Evolutionary conservation across 2,888 invertebrate genomes (phyloP).

Genomic region (Artemia sp.): DNA sequence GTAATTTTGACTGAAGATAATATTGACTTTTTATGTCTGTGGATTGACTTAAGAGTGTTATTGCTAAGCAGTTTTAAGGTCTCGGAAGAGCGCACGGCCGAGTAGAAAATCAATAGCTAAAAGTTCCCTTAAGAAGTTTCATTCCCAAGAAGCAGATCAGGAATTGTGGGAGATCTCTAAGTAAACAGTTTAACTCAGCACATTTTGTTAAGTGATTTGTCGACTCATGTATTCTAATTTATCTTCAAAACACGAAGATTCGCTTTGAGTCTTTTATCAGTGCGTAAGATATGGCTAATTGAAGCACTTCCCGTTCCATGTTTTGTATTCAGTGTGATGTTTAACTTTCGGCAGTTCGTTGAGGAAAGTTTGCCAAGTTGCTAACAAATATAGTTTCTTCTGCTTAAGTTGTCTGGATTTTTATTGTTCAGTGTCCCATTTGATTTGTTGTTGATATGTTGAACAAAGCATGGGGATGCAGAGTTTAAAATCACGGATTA

Average conservation of each 20-base stretch:
- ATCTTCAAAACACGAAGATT: background rate
- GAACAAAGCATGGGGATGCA: conserved; percentile 29
- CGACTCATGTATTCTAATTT: too few species aligned
- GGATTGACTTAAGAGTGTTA: too few species aligned
- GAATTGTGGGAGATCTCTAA: background rate
- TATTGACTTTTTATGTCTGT: too few species aligned
- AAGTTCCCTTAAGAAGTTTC: background rate
- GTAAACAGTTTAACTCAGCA: too few species aligned
- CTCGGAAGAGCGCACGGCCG: conserved; percentile 14
- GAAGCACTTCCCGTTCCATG: background rate
- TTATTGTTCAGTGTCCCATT: too few species aligned
- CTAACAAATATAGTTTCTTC: too few species aligned
- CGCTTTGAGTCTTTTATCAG: conserved; percentile 6
- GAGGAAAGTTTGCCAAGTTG: too few species aligned
- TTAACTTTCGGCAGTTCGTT: too few species aligned
- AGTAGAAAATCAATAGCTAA: conserved; percentile 6
- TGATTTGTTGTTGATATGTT: conserved; percentile 9
- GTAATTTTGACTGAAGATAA: too few species aligned
- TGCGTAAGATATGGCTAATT: conserved; percentile 3
- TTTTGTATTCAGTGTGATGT: conserved; percentile 3
- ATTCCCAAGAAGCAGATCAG: background rate
- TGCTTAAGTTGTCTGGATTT: too few species aligned
- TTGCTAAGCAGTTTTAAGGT: conserved; percentile 2
- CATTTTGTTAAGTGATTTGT: too few species aligned
- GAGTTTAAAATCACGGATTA: conserved; percentile 33